These are phyloP conservation scores for Phania funesta DNA, from an alignment of 2,888 invertebrate species.

Conservation along the genomic window DNA sequence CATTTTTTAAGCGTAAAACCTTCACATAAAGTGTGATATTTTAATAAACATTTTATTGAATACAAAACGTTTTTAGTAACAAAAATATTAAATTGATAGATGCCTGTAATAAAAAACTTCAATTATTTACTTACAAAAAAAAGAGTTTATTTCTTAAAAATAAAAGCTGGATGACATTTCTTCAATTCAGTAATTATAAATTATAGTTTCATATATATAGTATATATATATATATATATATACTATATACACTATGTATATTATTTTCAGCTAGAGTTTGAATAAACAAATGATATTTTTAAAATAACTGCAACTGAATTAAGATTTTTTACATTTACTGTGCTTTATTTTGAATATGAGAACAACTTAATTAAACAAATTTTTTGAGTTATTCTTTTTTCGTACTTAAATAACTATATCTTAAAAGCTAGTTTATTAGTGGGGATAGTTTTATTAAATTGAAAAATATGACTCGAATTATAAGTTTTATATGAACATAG, in stretches of 20 bases:
- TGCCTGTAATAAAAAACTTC: no score
- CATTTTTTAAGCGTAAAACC: no score
- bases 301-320: conserved; percentile 42
- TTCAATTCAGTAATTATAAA: conserved; percentile 45
- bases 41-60: no score
- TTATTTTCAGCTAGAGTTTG: conserved; percentile 44
- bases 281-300: conserved; percentile 23
- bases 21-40: no score
- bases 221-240: no score
- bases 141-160: conserved; percentile 50
- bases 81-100: no score
- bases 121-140: conserved; percentile 50
- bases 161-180: conserved; percentile 49
- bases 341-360: conserved; percentile 41
- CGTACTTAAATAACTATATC: conserved; percentile 48
- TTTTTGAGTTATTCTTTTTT: conserved; percentile 29
- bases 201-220: conserved; percentile 38
- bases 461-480: conserved; percentile 15
- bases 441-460: conserved; percentile 21
- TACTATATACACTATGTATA: no score
- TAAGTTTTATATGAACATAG: not conserved
- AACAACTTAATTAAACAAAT: conserved; percentile 45
- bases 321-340: conserved; percentile 48
- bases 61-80: no score
- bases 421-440: conserved; percentile 43